Evolutionary conservation across 2,888 invertebrate genomes (phyloP).

Genomic region (Plebejus argus): DNA sequence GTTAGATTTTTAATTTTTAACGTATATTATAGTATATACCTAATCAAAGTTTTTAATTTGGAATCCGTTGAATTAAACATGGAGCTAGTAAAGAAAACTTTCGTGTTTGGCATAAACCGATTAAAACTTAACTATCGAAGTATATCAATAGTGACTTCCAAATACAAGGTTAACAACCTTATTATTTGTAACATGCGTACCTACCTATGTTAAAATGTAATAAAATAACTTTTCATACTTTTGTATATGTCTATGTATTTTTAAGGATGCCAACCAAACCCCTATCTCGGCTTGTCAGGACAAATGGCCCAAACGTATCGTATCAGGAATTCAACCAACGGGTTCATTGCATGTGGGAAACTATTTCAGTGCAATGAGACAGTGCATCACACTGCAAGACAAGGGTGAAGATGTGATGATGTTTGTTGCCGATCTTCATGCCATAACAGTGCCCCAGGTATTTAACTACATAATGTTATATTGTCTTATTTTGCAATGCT

Average conservation of each 20-base stretch:
- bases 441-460: slow-evolving; percentile 83
- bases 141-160: slow-evolving; percentile 25
- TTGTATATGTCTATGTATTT: not conserved
- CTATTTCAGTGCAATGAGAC: slow-evolving; percentile 95
- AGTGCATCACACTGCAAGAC: slow-evolving; percentile 92
- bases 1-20: too few species aligned
- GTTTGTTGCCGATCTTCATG: slow-evolving; percentile 96
- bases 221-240: not conserved
- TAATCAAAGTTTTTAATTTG: not conserved
- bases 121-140: slow-evolving; percentile 34
- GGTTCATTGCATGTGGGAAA: slow-evolving; percentile 97
- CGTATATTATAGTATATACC: too few species aligned
- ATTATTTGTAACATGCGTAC: not conserved
- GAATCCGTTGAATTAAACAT: slow-evolving; percentile 23
- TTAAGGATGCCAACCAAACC: not conserved
- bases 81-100: slow-evolving; percentile 34
- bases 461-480: not conserved
- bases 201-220: not conserved
- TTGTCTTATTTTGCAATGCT: not conserved
- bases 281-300: slow-evolving; percentile 28
- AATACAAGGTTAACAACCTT: slow-evolving; percentile 17
- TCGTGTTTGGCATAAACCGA: slow-evolving; percentile 34
- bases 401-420: slow-evolving; percentile 85
- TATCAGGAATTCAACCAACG: slow-evolving; percentile 98
- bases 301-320: slow-evolving; percentile 83